Evolutionary conservation across 2,888 invertebrate genomes (phyloP).

Genomic region (Metalampra italica): DNA sequence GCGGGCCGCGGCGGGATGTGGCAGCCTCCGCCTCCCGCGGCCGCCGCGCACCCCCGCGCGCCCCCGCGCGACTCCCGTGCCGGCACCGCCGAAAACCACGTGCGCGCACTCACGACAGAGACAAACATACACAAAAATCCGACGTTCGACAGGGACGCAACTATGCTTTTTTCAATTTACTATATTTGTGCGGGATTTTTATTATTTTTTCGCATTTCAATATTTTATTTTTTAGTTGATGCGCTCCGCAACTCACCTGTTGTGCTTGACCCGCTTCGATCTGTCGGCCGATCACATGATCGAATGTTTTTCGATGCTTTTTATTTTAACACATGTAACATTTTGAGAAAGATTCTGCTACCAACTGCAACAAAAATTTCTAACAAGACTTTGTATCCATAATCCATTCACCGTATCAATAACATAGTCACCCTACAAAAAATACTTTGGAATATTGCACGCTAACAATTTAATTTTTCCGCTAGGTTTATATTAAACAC

Average conservation of each 20-base stretch:
- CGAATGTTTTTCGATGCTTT: constrained; percentile 59
- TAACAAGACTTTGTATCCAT: neutral
- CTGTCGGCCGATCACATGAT: constrained; percentile 71
- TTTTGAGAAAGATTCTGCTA: neutral
- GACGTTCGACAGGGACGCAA: constrained; percentile 37
- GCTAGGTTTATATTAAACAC: too few relatives aligned
- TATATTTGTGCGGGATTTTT: constrained; percentile 74
- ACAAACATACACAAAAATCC: constrained; percentile 28
- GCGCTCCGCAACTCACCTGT: constrained; percentile 75
- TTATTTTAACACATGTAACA: constrained; percentile 45
- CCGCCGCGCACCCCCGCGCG: constrained; percentile 33
- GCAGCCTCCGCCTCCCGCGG: constrained; percentile 39
- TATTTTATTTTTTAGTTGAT: constrained; percentile 80
- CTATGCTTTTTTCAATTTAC: constrained; percentile 75
- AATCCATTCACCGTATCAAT: constrained; percentile 10
- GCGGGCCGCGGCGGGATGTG: constrained; percentile 75
- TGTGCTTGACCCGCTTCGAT: constrained; percentile 77
- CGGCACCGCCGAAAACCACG: constrained; percentile 59
- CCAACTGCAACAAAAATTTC: neutral
- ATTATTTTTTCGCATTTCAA: constrained; percentile 78
- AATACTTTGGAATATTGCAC: neutral
- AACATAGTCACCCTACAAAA: neutral
- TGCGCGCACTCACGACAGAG: constrained; percentile 63
- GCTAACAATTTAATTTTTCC: too few relatives aligned
- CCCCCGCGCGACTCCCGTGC: constrained; percentile 23